Evolutionary conservation across 2,888 invertebrate species (phyloP).

Genomic region (Rhopalosiphum nymphaeae): DNA sequence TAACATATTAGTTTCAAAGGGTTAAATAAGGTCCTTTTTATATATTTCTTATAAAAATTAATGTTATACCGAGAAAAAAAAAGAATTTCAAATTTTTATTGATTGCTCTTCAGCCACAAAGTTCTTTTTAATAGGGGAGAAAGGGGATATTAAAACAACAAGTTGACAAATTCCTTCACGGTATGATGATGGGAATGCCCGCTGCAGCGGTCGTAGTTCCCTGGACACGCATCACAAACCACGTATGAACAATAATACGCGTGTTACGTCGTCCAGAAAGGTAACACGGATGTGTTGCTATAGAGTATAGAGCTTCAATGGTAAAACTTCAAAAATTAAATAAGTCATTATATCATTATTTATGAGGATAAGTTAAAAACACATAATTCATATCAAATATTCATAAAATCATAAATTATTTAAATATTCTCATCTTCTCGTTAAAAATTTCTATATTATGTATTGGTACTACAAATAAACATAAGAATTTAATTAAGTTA

Average conservation of each 20-base stretch:
- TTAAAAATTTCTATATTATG: neutral
- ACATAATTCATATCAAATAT: neutral
- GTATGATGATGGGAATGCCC: conserved; percentile 35
- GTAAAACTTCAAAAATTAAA: conserved; percentile 17
- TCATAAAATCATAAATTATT: neutral
- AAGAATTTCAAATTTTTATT: conserved; percentile 27
- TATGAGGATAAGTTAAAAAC: neutral
- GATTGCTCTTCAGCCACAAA: neutral
- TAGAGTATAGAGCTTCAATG: conserved; percentile 28
- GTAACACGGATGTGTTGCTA: neutral
- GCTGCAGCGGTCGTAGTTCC: conserved; percentile 22
- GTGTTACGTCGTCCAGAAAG: conserved; percentile 54
- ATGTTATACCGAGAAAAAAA: neutral
- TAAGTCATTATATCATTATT: neutral
- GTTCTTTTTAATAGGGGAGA: neutral
- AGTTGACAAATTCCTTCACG: conserved; percentile 61
- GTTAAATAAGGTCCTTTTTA: conserved; percentile 3
- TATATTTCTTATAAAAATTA: neutral
- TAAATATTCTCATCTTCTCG: neutral
- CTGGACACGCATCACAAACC: conserved; percentile 57
- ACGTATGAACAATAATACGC: conserved; percentile 33
- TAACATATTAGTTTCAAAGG: conserved; percentile 17
- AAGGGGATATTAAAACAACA: neutral
- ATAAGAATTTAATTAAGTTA: too few relatives aligned
- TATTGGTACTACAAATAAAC: too few relatives aligned